Conservation (phyloP, 1,140 invertebrate genomes). For the Nephila pilipes region DNA sequence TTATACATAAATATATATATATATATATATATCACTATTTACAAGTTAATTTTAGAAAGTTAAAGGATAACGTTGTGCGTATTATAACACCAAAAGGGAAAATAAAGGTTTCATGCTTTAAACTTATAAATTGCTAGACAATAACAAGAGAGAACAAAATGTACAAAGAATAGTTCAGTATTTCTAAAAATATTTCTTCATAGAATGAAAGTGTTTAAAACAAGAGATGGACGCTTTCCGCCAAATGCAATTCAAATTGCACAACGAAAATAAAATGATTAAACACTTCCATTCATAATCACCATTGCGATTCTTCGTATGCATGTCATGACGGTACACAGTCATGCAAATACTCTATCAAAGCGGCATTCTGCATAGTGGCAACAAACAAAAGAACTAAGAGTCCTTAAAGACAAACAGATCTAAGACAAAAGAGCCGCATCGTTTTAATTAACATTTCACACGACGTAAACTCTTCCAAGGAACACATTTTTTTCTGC, state of each 20-base stretch:
- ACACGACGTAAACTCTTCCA: slow-evolving; percentile 16
- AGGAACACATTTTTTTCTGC: slow-evolving; percentile 17
- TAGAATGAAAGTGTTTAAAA: too few relatives aligned
- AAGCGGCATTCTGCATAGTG: not conserved
- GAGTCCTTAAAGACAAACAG: slow-evolving; percentile 46
- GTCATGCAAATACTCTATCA: not conserved
- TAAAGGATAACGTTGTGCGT: too few relatives aligned
- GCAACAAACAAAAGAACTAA: not conserved
- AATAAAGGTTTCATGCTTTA: too few relatives aligned
- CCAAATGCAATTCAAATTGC: too few relatives aligned
- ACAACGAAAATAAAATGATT: not conserved
- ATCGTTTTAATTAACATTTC: slow-evolving; percentile 70
- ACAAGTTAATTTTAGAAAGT: too few relatives aligned
- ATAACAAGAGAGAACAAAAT: too few relatives aligned
- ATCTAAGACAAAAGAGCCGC: slow-evolving; percentile 40
- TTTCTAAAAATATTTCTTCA: too few relatives aligned
- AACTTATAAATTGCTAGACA: too few relatives aligned
- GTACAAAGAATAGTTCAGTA: too few relatives aligned
- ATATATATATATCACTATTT: too few relatives aligned
- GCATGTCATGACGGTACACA: not conserved
- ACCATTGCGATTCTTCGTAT: not conserved
- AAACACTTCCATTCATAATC: not conserved
- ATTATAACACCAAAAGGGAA: too few relatives aligned
- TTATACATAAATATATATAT: too few relatives aligned
- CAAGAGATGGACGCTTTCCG: not conserved